Evolutionary conservation across 2,888 invertebrate genomes (phyloP).

Genomic region (Molorchus minor): DNA sequence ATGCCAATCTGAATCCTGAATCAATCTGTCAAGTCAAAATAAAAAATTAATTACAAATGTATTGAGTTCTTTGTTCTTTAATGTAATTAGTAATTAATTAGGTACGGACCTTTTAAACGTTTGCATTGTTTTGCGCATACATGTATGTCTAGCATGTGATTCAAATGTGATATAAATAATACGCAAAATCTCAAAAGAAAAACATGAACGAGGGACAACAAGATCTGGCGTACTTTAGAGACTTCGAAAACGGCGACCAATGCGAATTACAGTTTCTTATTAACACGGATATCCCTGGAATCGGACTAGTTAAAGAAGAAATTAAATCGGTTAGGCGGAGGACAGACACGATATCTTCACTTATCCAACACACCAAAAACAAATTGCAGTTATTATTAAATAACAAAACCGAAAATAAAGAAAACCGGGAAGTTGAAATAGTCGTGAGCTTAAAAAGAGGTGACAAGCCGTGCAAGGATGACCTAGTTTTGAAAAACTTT

Average conservation of each 20-base stretch:
- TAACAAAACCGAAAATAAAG: conserved; percentile 3
- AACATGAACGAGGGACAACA: not conserved
- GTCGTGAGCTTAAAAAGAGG: conserved; percentile 18
- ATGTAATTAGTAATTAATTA: no score
- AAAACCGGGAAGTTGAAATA: conserved; percentile 13
- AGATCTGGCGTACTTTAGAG: conserved; percentile 36
- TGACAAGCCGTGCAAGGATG: conserved; percentile 17
- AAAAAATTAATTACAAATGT: no score
- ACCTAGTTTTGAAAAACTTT: conserved; percentile 25
- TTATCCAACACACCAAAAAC: conserved; percentile 37
- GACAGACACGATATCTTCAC: conserved; percentile 34
- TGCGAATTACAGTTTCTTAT: conserved; percentile 38
- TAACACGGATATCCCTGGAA: conserved; percentile 18
- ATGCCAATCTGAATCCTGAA: no score
- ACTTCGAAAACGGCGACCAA: conserved; percentile 22
- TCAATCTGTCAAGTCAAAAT: no score
- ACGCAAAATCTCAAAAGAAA: no score
- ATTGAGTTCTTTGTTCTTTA: no score
- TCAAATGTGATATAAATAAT: no score
- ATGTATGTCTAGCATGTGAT: no score
- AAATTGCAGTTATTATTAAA: conserved; percentile 34
- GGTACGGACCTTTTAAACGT: no score
- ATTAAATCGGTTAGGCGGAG: conserved; percentile 32
- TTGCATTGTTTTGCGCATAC: no score
- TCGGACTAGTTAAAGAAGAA: conserved; percentile 30